These are phyloP conservation scores for Styela plicata DNA, from an alignment of 23 tunicate species.

Conservation along the genomic window DNA sequence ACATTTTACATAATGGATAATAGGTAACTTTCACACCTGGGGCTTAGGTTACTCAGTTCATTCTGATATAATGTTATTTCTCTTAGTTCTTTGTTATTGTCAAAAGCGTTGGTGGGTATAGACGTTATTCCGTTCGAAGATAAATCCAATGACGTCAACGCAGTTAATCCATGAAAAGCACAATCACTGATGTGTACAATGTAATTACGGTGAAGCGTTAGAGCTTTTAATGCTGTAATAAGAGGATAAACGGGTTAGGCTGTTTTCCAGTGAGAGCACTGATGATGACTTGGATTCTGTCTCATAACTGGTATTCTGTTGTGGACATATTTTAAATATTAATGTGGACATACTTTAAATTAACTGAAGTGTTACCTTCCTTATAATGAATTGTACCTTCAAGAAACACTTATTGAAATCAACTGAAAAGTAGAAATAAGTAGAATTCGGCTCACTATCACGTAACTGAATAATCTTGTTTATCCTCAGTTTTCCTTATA, in stretches of 20 bases:
- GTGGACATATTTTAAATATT: too few relatives aligned
- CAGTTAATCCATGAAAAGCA: slow-evolving; percentile 36
- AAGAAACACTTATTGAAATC: too few relatives aligned
- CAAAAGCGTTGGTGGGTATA: slow-evolving; percentile 28
- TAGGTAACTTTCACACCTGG: slow-evolving; percentile 23
- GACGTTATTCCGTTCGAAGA: slow-evolving; percentile 23
- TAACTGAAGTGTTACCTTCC: too few relatives aligned
- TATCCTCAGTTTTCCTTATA: too few relatives aligned
- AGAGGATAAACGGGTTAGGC: neutral
- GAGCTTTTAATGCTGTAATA: slow-evolving; percentile 24
- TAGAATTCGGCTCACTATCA: too few relatives aligned
- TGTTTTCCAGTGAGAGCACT: neutral
- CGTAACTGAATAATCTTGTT: too few relatives aligned
- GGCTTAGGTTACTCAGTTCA: slow-evolving; percentile 17
- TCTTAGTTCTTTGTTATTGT: neutral
- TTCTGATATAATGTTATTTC: slow-evolving; percentile 26
- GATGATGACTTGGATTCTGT: too few relatives aligned
- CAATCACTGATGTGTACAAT: slow-evolving; percentile 28
- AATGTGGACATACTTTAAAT: too few relatives aligned
- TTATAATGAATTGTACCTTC: too few relatives aligned
- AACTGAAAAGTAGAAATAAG: too few relatives aligned
- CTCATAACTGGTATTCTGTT: too few relatives aligned
- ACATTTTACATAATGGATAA: too few relatives aligned
- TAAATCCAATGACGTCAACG: slow-evolving; percentile 23
- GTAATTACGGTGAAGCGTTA: slow-evolving; percentile 31